These are phyloP conservation scores for Stercorarius parasiticus DNA, from an alignment of 2,113 vertebrate species.

Conservation along the genomic window DNA sequence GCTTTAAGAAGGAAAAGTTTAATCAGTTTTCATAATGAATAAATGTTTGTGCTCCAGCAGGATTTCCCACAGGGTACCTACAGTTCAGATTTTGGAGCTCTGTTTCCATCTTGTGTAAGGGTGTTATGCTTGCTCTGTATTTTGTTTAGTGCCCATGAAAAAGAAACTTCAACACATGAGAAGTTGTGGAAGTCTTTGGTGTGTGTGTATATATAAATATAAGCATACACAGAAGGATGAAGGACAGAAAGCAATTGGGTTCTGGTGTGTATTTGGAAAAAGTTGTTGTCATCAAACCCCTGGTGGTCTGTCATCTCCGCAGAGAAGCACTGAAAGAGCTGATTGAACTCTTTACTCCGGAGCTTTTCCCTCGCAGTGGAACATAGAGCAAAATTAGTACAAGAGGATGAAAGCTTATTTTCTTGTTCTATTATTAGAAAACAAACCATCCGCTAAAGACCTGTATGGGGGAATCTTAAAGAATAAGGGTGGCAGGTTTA, in stretches of 20 bases:
- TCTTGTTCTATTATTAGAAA: not conserved
- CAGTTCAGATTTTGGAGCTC: not conserved
- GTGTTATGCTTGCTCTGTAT: not conserved
- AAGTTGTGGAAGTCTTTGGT: not conserved
- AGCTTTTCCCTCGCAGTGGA: not conserved
- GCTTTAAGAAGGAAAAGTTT: slow-evolving; percentile 29
- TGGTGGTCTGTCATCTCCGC: not conserved
- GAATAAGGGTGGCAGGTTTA: not conserved
- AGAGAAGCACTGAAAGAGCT: not conserved
- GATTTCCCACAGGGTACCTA: not conserved
- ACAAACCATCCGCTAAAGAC: accelerated
- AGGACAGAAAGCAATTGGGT: not conserved
- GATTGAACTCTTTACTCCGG: not conserved
- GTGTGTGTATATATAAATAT: not conserved
- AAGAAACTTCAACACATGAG: not conserved
- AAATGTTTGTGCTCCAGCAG: not conserved
- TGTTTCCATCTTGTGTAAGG: not conserved
- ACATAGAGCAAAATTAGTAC: not conserved
- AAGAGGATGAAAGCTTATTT: not conserved
- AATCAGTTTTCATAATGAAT: slow-evolving; percentile 38
- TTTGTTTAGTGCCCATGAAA: not conserved
- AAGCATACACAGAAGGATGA: not conserved
- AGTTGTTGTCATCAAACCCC: not conserved
- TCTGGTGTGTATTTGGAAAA: not conserved
- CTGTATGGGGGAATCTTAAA: not conserved